These are phyloP conservation scores for Athrips mouffetella DNA, from an alignment of 2,888 invertebrate genomes.

Conservation along the genomic window DNA sequence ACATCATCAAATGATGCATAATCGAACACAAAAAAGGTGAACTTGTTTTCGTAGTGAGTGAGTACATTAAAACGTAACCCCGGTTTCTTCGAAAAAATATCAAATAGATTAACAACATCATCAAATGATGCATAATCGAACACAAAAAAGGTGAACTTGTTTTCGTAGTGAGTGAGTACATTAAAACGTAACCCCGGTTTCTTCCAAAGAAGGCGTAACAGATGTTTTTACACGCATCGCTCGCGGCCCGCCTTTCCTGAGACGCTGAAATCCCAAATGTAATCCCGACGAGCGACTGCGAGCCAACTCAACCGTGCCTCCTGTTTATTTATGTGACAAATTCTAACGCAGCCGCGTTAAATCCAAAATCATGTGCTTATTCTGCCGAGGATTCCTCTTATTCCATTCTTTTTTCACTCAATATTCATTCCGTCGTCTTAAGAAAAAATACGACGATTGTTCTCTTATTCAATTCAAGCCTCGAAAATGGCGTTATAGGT, in stretches of 20 bases:
- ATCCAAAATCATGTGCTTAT: slow-evolving; percentile 59
- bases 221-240: slow-evolving; percentile 71
- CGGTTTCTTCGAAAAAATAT: slow-evolving; percentile 56
- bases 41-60: too few species aligned
- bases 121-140: too few species aligned
- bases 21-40: too few species aligned
- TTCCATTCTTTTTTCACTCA: slow-evolving; percentile 22
- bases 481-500: slow-evolving; percentile 18
- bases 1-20: too few species aligned
- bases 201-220: slow-evolving; percentile 65
- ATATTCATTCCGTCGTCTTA: neutral
- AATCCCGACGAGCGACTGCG: slow-evolving; percentile 67
- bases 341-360: slow-evolving; percentile 65
- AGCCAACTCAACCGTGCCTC: slow-evolving; percentile 63
- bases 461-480: slow-evolving; percentile 11
- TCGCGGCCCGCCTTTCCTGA: slow-evolving; percentile 36
- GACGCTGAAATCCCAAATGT: slow-evolving; percentile 67
- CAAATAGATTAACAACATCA: too few species aligned
- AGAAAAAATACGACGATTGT: slow-evolving; percentile 7
- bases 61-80: slow-evolving; percentile 44
- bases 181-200: slow-evolving; percentile 50
- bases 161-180: too few species aligned
- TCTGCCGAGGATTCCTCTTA: slow-evolving; percentile 41
- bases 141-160: too few species aligned
- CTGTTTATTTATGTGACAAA: slow-evolving; percentile 77